Base-by-base conservation (phyloP, 1,140 invertebrate species). In the Drosophila paulistorum region DNA sequence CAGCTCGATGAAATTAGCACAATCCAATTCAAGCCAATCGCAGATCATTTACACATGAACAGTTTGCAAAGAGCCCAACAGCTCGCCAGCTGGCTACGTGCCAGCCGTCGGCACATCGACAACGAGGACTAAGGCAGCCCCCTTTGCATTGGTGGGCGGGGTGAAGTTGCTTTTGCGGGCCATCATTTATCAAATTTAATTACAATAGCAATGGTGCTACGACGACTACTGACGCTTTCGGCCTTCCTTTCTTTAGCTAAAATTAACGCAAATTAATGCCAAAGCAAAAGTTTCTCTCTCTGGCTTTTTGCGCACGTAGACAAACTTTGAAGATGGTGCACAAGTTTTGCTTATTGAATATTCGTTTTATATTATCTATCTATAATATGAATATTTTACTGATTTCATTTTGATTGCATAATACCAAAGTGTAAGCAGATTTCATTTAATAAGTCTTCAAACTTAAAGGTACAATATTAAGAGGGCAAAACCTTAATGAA, bases 171-270 rank as follows among this genome's bases (percentile, higher is more conserved):
- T 54, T 42, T 35, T 63, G 30, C 23, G 59, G 20, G 75, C 42
- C 69, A 39, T 72, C 76, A 78, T 79, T 79, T 79, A 78, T 79
- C 76, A 79, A 79, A 79, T 79, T 79, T 79, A 79, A 79, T 79
- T 78, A 79, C 75, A 67, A 41, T 77, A 57, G 68, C 68, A 30
- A 30, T 71, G 74, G 26, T 54, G 35, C 48, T 39, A 11, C 42
- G 30, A 30, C 30, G 30, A 30, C 30, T 30, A 30, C 30, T 30
- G 30, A 30, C 23, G 45, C 42, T 26, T 42, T 42, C 23, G 65
- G 39, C 33, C 35, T 62, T 35, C 37, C 73, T 65, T 62, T 58
- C 64, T 35, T 72, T 70, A 65, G 23, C 71, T 39, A 59, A 77
- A 77, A 77, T 77, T 77, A 77, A 77, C 74, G 75, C 75, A 77